These are phyloP conservation scores for Gymnoscopelus microlampas DNA, from an alignment of 2,797 vertebrate species.

Conservation along the genomic window DNA sequence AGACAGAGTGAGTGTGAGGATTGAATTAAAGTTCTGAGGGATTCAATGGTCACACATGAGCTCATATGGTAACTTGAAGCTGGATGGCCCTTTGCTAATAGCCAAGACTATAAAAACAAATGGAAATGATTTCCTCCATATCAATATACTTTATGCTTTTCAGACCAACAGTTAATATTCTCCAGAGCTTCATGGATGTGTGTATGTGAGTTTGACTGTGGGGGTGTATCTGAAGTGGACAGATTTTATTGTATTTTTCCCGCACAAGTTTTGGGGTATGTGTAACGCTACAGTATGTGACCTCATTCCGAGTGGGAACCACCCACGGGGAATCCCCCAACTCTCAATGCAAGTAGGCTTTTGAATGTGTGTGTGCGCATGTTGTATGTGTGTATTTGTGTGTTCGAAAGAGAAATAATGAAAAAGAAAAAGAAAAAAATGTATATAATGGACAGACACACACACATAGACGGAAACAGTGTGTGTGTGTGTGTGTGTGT, in stretches of 20 bases:
- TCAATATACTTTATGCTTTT: conserved; percentile 65
- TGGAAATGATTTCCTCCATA: conserved; percentile 62
- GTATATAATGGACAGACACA: no score
- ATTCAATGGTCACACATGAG: conserved; percentile 30
- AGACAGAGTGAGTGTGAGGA: conserved; percentile 10
- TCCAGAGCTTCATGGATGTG: conserved; percentile 70
- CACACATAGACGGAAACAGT: no score
- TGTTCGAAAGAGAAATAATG: not conserved
- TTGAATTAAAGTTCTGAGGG: conserved; percentile 3
- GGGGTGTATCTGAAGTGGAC: conserved; percentile 62
- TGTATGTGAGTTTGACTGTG: conserved; percentile 60
- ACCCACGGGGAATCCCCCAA: conserved; percentile 81
- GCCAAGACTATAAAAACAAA: conserved; percentile 62
- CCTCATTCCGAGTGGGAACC: conserved; percentile 80
- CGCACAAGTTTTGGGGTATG: conserved; percentile 67
- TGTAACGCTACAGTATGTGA: conserved; percentile 68
- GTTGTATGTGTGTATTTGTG: conserved; percentile 14
- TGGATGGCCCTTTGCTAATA: conserved; percentile 35
- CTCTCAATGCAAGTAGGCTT: conserved; percentile 55
- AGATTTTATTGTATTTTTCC: conserved; percentile 69
- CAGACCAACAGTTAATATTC: conserved; percentile 67
- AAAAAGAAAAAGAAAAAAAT: no score
- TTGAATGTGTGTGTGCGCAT: conserved; percentile 33
- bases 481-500: conserved; percentile 1
- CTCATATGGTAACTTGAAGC: conserved; percentile 45